Base-by-base conservation (phyloP, 2,888 invertebrate genomes). In the Diaphora mendica region DNA sequence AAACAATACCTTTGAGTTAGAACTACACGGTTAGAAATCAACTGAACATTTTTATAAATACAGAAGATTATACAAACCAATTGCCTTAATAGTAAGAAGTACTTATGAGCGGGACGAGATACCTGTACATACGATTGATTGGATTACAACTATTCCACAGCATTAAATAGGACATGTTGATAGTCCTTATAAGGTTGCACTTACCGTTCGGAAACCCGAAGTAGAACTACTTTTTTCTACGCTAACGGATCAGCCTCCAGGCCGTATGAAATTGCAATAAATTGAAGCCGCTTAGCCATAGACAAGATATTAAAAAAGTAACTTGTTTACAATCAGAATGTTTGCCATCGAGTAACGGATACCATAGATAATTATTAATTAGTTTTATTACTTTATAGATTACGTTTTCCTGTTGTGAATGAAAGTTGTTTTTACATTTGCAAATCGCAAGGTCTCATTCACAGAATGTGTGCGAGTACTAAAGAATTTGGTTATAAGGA, bases 201-300 rank as follows among this genome's bases (percentile, higher is more conserved):
- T 74, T 88, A 88, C 90, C 88, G 88, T 89, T 87, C 77, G 65
- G 65, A 79, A 74, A 77, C 71, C 74, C 77, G 75, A 79, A 79
- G 76, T 79, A 81, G 80, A 79, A 81, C 83, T 70, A 81, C 82
- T 88, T 90, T 88, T 90, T 79, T 84, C 65, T 67, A 75, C 30
- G 42, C 74, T 90, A 91, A 91, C 91, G 88, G 90, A 79, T 71
- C 48, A 17, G 59, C 66, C 69, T 73, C 79, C 77, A 77, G 76
- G 75, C 64, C 77, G 73, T 79, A 70, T 79, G 82, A 82, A 83
- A 82, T 82, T 85, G 82, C 84, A 75, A 80, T 85, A 83, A 87
- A 89, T 88, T 86, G 85, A 84, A 81, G 79, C 80, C 70, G 78
- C 75, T 84, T 82, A 86, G 82, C 82, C 79, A 70, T 69, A 73